Percentiles rank a stretch among this genome's conserved stretches.
Evolutionary conservation across 2,888 invertebrate species (phyloP).

Genomic region (Busseola fusca): DNA sequence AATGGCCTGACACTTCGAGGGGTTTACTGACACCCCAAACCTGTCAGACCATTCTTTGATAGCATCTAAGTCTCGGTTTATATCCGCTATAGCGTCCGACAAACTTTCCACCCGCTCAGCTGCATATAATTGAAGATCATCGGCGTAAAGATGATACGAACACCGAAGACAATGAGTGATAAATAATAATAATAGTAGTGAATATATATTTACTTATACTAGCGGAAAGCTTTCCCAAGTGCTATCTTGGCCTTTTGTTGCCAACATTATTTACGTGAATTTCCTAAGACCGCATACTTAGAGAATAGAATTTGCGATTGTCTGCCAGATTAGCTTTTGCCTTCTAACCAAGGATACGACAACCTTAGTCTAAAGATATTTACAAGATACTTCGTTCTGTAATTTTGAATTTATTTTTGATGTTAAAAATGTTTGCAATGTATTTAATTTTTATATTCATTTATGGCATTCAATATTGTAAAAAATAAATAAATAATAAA

Average conservation of each 20-base stretch:
- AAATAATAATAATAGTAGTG: neutral
- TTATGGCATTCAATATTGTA: neutral
- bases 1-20: too few species aligned
- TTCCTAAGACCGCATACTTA: slow-evolving; percentile 18
- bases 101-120: too few species aligned
- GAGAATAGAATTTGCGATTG: slow-evolving; percentile 34
- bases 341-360: slow-evolving; percentile 1
- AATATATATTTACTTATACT: too few species aligned
- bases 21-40: too few species aligned
- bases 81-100: too few species aligned
- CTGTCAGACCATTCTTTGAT: too few species aligned
- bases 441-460: neutral
- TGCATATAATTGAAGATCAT: too few species aligned
- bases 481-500: neutral
- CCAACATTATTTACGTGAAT: slow-evolving; percentile 10
- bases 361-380: slow-evolving; percentile 7
- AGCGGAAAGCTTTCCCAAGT: neutral
- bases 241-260: slow-evolving; percentile 14
- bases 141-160: too few species aligned
- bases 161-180: too few species aligned
- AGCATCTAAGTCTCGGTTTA: too few species aligned
- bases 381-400: slow-evolving; percentile 17
- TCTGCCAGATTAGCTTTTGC: slow-evolving; percentile 17
- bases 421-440: neutral
- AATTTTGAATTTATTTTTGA: slow-evolving; percentile 4